These are phyloP conservation scores for Oreortyx pictus DNA, from an alignment of 2,797 vertebrate genomes.

Conservation along the genomic window DNA sequence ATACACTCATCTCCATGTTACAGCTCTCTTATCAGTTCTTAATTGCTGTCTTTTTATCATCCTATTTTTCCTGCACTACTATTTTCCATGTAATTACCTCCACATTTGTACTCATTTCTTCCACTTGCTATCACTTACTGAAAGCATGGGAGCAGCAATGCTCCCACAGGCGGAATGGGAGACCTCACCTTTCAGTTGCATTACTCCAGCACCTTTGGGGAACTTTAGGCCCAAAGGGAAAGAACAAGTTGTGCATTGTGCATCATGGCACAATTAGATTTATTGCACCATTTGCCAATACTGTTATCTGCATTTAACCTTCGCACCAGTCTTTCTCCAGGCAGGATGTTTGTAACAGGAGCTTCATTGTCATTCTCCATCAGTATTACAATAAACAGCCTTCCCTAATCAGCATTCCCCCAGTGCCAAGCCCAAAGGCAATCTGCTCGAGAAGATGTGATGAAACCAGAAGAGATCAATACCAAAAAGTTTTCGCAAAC, in stretches of 20 bases:
- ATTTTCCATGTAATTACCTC: not conserved
- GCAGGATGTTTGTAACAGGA: not conserved
- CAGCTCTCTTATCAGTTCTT: not conserved
- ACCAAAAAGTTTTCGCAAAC: slow-evolving; percentile 46
- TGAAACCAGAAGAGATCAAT: slow-evolving; percentile 62
- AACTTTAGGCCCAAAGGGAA: not conserved
- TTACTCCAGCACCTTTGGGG: not conserved
- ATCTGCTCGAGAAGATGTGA: slow-evolving; percentile 47
- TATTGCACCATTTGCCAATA: not conserved
- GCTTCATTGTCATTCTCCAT: slow-evolving; percentile 57
- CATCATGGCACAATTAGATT: not conserved
- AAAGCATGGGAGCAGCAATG: not conserved
- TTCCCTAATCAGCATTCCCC: slow-evolving; percentile 65
- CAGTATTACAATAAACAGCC: slow-evolving; percentile 33
- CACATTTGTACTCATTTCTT: not conserved
- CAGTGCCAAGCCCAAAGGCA: slow-evolving; percentile 34
- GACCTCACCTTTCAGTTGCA: no score
- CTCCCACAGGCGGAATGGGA: not conserved
- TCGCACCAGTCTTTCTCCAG: not conserved
- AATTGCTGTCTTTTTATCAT: not conserved
- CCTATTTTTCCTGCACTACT: not conserved
- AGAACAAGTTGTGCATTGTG: not conserved
- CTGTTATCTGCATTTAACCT: slow-evolving; percentile 20
- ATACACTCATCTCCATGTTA: not conserved
- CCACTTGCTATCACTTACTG: not conserved